A percentile compares a stretch with the other conserved stretches of the same genome.
phyloP scores from a whole-genome alignment of 2,888 invertebrate species.

The Oligia strigilis region DNA sequence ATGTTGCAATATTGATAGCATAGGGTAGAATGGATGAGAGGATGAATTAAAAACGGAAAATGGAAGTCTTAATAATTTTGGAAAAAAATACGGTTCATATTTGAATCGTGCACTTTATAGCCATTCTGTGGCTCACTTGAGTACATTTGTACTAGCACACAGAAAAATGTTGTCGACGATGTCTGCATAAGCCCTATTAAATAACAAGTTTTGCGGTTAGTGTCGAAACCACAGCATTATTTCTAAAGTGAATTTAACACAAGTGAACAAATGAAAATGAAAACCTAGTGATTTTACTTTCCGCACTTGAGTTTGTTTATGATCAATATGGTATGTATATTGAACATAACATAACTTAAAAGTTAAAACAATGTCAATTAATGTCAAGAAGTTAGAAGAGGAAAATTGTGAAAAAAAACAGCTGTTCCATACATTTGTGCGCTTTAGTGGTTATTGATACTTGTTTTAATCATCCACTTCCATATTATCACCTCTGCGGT shows the following conservation, averaged over 20 bases:
- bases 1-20: neutral
- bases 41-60: neutral
- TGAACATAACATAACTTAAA: no score
- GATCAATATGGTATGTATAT: neutral
- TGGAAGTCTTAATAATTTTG: neutral
- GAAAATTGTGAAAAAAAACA: neutral
- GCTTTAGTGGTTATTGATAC: no score
- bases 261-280: constrained; percentile 7
- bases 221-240: constrained; percentile 49
- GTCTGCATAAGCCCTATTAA: constrained; percentile 29
- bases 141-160: constrained; percentile 3
- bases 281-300: constrained; percentile 7
- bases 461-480: neutral
- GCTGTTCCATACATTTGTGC: neutral
- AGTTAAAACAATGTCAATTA: no score
- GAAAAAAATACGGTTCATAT: neutral
- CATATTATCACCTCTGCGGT: neutral
- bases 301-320: neutral
- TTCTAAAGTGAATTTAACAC: constrained; percentile 37
- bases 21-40: neutral
- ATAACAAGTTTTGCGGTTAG: constrained; percentile 48
- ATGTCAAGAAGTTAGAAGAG: neutral
- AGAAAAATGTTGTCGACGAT: constrained; percentile 3
- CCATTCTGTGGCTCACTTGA: neutral
- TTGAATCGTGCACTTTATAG: neutral